A percentile compares a stretch with the other conserved stretches of the same genome.
phyloP scores from a whole-genome alignment of 2,113 vertebrate species.

The Chamaea fasciata region DNA sequence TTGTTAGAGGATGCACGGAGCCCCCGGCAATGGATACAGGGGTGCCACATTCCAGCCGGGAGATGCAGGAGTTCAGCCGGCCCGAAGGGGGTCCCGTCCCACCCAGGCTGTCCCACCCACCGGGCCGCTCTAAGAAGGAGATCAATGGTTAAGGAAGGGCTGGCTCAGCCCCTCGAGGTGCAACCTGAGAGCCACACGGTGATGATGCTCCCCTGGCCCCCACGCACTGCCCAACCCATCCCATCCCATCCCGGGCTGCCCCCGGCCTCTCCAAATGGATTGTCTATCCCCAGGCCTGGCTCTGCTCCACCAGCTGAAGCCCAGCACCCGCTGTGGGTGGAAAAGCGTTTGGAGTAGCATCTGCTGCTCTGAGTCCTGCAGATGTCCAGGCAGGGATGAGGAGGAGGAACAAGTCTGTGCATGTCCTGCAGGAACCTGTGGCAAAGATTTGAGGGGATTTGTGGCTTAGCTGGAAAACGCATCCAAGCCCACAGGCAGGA shows the following conservation, averaged over 20 bases:
- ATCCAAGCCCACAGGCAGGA: background rate
- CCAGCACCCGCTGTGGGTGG: accelerated
- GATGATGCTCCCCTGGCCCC: background rate
- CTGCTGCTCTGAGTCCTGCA: background rate
- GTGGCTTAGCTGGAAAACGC: background rate
- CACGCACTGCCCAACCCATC: background rate
- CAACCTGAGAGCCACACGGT: accelerated
- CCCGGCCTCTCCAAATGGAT: accelerated
- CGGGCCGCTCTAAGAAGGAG: accelerated
- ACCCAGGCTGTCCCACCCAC: background rate
- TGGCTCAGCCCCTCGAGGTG: background rate
- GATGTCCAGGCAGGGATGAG: background rate
- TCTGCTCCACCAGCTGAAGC: background rate
- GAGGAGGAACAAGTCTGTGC: constrained; percentile 28
- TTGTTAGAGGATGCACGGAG: background rate
- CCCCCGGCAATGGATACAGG: accelerated
- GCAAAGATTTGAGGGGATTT: background rate
- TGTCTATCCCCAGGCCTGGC: accelerated
- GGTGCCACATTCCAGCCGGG: background rate
- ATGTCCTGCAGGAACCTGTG: background rate
- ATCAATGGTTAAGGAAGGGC: background rate
- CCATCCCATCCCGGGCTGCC: accelerated
- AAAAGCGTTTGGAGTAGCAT: background rate
- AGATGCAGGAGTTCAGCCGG: accelerated
- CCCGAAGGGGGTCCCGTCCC: accelerated